Base-by-base conservation (phyloP, 2,888 invertebrate species). In the Odontomyia ornata region DNA sequence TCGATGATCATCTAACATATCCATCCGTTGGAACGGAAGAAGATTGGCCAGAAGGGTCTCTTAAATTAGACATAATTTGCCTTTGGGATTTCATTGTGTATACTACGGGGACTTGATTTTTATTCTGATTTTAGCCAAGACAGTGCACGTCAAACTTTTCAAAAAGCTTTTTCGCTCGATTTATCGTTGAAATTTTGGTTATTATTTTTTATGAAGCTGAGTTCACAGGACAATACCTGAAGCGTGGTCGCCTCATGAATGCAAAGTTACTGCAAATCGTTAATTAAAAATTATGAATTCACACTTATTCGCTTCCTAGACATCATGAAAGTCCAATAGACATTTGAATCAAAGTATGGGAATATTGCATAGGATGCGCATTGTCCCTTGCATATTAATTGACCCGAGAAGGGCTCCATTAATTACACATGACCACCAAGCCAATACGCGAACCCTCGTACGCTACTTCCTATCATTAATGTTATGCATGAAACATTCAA, bases 1-100 rank as follows among this genome's bases (percentile, higher is more conserved):
- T 52, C 18, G 52, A 15, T 13, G 52, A 18, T 18, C 15, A 13
- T 52, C 52, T 15, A 9, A 13, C 43, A 43, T 43, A 18, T 64
- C n/a, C 36, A 36, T 36, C 36, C 36, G 36, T 36, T 36, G 36
- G 30, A 64, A 23, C 64, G 64, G 69, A 47, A 69, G 21, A 11
- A 71, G 52, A 71, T 47, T 47, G 25, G 27, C 21, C 28, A 18
- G 56, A 52, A 71, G 71, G 47, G 56, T 47, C 56, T 52, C 71
- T 47, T 71, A 71, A 71, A 71, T 71, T 71, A 71, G 52, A 71
- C 46, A 47, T 56, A 71, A 71, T 71, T 71, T 71, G 52, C 71
- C 27, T 71, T 43, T 71, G 71, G 30, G 71, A 52, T 52, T 71
- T 71, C 27, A 71, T 71, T 71, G 71, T 71, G 43, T 67, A 21